These are phyloP conservation scores for Matsumurasca onukii DNA, from an alignment of 1,140 invertebrate species.

Conservation along the genomic window DNA sequence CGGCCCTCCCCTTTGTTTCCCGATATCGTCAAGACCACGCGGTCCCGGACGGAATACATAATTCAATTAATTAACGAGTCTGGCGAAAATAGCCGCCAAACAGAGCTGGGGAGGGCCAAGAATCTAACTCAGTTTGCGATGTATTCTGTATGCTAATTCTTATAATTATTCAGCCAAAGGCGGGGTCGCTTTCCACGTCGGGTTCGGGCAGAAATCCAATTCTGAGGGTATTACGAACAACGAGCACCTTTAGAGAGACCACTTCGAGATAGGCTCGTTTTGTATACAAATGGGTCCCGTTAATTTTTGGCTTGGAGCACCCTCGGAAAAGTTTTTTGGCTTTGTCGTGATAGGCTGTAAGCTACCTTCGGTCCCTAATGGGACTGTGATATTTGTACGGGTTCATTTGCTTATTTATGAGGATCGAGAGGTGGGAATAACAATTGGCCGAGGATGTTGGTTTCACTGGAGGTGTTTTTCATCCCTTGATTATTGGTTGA, in stretches of 20 bases:
- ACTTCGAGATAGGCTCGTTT: conserved; percentile 20
- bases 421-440: no score
- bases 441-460: no score
- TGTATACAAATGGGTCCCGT: conserved; percentile 20
- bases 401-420: no score
- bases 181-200: conserved; percentile 1
- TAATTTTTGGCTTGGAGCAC: conserved; percentile 21
- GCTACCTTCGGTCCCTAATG: no score
- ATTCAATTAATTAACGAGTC: conserved; percentile 21
- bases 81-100: conserved; percentile 3
- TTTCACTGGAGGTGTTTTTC: no score
- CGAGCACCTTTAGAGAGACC: conserved; percentile 20
- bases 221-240: conserved; percentile 18
- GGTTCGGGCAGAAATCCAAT: conserved; percentile 22
- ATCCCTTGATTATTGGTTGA: no score
- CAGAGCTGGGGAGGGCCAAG: background rate
- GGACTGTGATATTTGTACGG: no score
- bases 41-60: conserved; percentile 11
- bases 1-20: conserved; percentile 4
- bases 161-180: conserved; percentile 26
- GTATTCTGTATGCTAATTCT: conserved; percentile 27
- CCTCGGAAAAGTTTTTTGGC: background rate
- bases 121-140: conserved; percentile 16
- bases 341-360: background rate
- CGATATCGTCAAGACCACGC: conserved; percentile 25